Percentiles rank a stretch among this genome's conserved stretches.
phyloP scores from a whole-genome alignment of 37 sponge, comb jelly and placozoan species.

The Beroe ovata region DNA sequence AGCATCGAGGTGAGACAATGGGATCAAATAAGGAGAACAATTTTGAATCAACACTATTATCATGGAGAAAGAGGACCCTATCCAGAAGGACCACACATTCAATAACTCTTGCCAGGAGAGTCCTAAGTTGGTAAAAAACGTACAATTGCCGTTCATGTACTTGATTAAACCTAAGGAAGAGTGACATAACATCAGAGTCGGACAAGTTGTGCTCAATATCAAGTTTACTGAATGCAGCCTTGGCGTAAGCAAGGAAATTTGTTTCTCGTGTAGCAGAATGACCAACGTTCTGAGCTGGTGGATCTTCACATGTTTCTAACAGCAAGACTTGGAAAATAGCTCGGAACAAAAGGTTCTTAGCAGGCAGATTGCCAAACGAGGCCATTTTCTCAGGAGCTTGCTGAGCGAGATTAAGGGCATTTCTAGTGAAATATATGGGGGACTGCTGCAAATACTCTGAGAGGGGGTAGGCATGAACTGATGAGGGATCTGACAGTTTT shows the following conservation, averaged over 20 bases:
- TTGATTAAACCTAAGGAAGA: not conserved
- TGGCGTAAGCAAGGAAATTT: not conserved
- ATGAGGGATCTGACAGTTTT: not conserved
- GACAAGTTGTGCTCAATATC: not conserved
- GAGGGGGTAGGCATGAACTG: constrained; percentile 47
- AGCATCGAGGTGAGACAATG: constrained; percentile 45
- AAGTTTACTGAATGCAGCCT: constrained; percentile 19
- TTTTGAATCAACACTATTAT: constrained; percentile 1
- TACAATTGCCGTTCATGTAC: not conserved
- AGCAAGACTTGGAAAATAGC: constrained; percentile 46
- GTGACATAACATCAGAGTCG: not conserved
- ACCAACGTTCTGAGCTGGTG: constrained; percentile 32
- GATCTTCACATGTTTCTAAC: not conserved
- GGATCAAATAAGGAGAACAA: constrained; percentile 43
- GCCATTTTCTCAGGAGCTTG: constrained; percentile 58
- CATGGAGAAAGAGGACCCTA: constrained; percentile 27
- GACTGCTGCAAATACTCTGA: constrained; percentile 3
- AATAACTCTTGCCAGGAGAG: constrained; percentile 4
- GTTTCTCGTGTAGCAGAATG: constrained; percentile 20
- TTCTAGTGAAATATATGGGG: constrained; percentile 39
- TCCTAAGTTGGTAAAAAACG: constrained; percentile 35
- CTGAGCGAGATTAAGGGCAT: constrained; percentile 44
- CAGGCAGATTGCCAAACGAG: not conserved
- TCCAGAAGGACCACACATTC: constrained; percentile 28
- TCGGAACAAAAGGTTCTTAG: constrained; percentile 21